Evolutionary conservation across 2,113 vertebrate genomes (phyloP), one percentile per base, ranked within the genome.

Genomic region (Cathartes aura): DNA sequence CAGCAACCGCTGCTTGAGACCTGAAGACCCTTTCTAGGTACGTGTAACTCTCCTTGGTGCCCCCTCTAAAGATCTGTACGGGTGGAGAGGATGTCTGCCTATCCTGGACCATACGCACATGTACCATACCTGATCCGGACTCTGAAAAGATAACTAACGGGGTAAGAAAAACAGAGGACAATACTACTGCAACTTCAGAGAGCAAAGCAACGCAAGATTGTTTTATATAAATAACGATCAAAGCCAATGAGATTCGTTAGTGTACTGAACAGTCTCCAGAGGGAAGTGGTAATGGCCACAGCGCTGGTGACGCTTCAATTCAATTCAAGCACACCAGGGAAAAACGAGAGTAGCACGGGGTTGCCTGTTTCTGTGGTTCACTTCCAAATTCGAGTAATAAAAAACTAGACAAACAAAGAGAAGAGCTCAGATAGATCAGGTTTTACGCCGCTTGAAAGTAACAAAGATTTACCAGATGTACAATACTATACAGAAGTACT

Each of bases 101-200:
- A 4, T 4, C 63, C 63, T 3, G 21, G 4, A 4, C 82, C 17
- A 9, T 0, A 1, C 6, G 4, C 70, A 8, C 52, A 1, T 2
- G 2, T 1, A 6, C 36, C 11, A 0, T 0, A 15, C 9, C 73
- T 0, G 21, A 53, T 19, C 27, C 62, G 0, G 58, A 0, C 71
- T 19, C 52, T 1, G 36, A 4, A 11, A 43, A 48, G 50, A 13
- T 6, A 15, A 20, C 48, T 9, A 22, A 11, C 1, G 1, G 29
- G 11, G 5, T 0, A 4, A 34, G 38, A 29, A 47, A 20, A 19
- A 1, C 18, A 32, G 47, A 16, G 42, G 18, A 20, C 11, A 9
- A 26, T 1, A 16, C 32, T 27, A 2, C 4, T 1, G 50, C 52
- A 14, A 5, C 50, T 48, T 4, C 3, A 38, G 59, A 17, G 45